Percentiles rank a stretch among this genome's conserved stretches.
Evolutionary conservation across 2,888 invertebrate species (phyloP).

Genomic region (Eurytoma adleriae): DNA sequence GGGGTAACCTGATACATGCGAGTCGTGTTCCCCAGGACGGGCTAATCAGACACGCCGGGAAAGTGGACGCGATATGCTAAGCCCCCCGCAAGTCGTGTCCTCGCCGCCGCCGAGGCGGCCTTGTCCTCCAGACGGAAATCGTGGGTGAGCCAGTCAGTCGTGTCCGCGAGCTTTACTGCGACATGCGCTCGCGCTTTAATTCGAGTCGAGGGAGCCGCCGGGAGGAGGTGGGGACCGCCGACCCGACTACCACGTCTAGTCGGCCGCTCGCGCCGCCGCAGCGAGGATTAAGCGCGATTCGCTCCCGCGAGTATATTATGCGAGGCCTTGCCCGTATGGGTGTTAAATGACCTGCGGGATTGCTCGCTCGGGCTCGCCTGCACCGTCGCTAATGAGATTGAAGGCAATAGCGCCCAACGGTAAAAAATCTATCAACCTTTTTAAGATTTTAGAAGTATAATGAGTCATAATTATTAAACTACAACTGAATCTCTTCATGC

Average conservation of each 20-base stretch:
- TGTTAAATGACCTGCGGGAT: constrained; percentile 7
- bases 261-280: not conserved
- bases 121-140: constrained; percentile 38
- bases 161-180: constrained; percentile 59
- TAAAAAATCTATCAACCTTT: too few species aligned
- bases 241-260: not conserved
- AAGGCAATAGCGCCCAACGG: constrained; percentile 1
- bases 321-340: not conserved
- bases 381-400: not conserved
- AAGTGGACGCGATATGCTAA: constrained; percentile 24
- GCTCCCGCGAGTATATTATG: constrained; percentile 11
- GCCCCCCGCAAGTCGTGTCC: constrained; percentile 10
- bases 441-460: too few species aligned
- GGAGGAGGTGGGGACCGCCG: too few species aligned
- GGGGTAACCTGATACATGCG: constrained; percentile 23
- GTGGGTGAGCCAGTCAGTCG: constrained; percentile 61
- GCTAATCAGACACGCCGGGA: constrained; percentile 37
- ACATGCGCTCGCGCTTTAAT: constrained; percentile 26
- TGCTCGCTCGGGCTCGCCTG: not conserved
- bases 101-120: not conserved
- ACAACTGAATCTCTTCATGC: too few species aligned
- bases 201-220: constrained; percentile 19
- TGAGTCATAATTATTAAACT: too few species aligned
- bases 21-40: constrained; percentile 2
- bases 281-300: constrained; percentile 17